A percentile compares a stretch with the other conserved stretches of the same genome.
phyloP scores from a whole-genome alignment of 1,140 invertebrate species.

The Steinernema feltiae region DNA sequence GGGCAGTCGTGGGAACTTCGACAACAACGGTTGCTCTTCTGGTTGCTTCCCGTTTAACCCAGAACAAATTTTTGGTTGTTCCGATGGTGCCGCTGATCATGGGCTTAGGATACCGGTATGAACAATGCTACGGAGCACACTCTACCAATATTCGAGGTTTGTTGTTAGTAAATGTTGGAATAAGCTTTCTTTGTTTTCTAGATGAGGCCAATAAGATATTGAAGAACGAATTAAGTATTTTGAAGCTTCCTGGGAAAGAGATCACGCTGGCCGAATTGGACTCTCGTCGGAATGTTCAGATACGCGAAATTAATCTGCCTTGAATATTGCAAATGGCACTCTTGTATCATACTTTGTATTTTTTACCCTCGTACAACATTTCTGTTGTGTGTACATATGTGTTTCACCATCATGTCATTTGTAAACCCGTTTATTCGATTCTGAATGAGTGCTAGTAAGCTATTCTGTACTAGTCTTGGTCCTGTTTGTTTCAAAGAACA shows the following conservation, averaged over 20 bases:
- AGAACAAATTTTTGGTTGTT: not conserved
- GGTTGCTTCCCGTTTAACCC: not conserved
- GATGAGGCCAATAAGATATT: not conserved
- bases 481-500: conserved; percentile 19
- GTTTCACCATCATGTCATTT: not conserved
- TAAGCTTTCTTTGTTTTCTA: not conserved
- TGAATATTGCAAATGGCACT: not conserved
- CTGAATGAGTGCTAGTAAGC: not conserved
- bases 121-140: not conserved
- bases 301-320: not conserved
- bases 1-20: not conserved
- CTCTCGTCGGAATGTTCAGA: not conserved
- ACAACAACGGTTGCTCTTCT: not conserved
- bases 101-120: not conserved
- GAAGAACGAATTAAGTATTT: not conserved
- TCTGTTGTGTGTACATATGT: not conserved
- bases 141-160: not conserved
- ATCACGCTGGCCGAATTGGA: conserved; percentile 6
- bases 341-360: no score
- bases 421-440: not conserved
- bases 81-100: not conserved
- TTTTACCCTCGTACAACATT: not conserved
- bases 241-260: not conserved
- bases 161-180: not conserved
- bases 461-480: not conserved